Evolutionary conservation across 2,797 vertebrate genomes (phyloP).

Genomic region (Vultur gryphus): DNA sequence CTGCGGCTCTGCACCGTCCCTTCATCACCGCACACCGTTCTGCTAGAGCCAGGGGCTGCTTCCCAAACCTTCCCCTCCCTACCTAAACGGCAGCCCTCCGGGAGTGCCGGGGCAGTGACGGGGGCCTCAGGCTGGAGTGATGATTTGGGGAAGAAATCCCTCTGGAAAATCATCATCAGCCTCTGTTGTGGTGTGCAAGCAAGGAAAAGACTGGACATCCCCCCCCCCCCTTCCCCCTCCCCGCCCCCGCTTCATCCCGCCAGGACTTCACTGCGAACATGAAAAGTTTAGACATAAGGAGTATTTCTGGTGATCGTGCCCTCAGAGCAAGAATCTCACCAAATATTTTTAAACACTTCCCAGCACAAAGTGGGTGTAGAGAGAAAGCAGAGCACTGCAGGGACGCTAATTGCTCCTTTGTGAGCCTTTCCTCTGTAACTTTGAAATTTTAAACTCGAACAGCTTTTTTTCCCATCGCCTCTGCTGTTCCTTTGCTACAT

Average conservation of each 20-base stretch:
- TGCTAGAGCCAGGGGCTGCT: background rate
- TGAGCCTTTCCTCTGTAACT: background rate
- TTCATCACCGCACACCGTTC: background rate
- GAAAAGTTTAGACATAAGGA: background rate
- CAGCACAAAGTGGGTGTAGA: slow-evolving; percentile 19
- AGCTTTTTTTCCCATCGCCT: background rate
- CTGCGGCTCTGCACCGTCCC: accelerated
- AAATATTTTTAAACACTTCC: slow-evolving; percentile 39
- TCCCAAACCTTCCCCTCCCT: background rate
- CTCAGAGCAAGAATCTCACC: background rate
- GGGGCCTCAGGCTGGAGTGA: background rate
- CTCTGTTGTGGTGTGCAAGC: background rate
- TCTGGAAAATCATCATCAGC: background rate
- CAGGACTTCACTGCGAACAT: background rate
- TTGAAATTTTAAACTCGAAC: background rate
- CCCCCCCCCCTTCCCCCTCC: accelerated
- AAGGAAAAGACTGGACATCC: background rate
- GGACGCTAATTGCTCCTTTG: slow-evolving; percentile 34
- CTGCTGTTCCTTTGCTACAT: background rate
- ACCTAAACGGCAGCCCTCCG: no score
- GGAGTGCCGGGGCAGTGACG: background rate
- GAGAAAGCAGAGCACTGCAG: slow-evolving; percentile 2
- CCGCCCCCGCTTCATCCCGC: background rate
- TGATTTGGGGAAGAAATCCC: background rate
- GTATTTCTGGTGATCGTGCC: background rate